Percentiles rank a stretch among this genome's conserved stretches.
These are phyloP conservation scores for Cossypha heuglini DNA, from an alignment of 2,797 vertebrate genomes.

Conservation along the genomic window DNA sequence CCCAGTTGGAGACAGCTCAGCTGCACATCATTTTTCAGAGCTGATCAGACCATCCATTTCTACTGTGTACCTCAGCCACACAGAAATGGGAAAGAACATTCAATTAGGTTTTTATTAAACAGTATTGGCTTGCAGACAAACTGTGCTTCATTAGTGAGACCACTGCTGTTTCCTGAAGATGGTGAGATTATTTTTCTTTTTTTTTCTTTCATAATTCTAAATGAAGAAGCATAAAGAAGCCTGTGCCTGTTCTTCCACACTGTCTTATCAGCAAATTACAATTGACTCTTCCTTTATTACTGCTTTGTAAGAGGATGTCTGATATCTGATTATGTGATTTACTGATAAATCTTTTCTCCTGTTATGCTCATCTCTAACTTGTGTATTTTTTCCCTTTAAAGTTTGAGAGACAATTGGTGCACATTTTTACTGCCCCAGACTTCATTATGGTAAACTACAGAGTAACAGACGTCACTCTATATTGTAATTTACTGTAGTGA, in stretches of 20 bases:
- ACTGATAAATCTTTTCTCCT: neutral
- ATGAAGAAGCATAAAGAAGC: neutral
- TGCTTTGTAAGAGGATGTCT: neutral
- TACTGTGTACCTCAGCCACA: neutral
- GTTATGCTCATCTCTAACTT: neutral
- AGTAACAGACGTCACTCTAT: neutral
- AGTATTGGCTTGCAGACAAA: neutral
- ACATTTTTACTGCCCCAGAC: neutral
- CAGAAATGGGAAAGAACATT: neutral
- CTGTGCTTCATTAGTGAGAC: neutral
- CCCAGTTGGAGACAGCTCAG: neutral
- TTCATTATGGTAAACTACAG: neutral
- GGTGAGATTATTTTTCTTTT: neutral
- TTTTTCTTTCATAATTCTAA: neutral
- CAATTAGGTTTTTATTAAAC: neutral
- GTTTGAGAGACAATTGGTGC: neutral
- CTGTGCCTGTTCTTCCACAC: neutral
- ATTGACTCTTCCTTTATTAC: neutral
- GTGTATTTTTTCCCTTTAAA: neutral
- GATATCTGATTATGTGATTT: neutral
- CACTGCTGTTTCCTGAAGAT: neutral
- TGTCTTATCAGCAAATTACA: neutral
- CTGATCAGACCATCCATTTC: neutral
- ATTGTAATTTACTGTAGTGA: neutral
- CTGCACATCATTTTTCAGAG: neutral